These are phyloP conservation scores for Galerucella pusilla DNA, from an alignment of 2,888 invertebrate species.

Conservation along the genomic window DNA sequence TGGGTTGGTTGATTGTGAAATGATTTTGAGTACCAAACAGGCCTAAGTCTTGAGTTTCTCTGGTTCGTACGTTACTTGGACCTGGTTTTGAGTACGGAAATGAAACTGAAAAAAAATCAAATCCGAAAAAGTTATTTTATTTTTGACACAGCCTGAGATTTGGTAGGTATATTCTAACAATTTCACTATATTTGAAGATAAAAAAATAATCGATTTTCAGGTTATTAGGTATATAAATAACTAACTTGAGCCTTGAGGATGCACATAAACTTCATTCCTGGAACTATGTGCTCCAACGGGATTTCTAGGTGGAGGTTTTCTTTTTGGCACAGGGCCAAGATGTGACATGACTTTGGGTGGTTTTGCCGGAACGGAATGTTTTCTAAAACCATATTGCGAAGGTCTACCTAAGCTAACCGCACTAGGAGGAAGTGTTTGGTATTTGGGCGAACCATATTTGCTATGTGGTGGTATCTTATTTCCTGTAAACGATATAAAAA, in stretches of 20 bases:
- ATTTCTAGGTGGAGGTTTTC: conserved; percentile 50
- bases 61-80: conserved; percentile 48
- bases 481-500: conserved; percentile 11
- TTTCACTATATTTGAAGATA: too few relatives aligned
- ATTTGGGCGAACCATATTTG: conserved; percentile 37
- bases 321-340: conserved; percentile 38
- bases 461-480: conserved; percentile 34
- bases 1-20: conserved; percentile 64
- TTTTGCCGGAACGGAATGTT: conserved; percentile 24
- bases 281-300: conserved; percentile 55
- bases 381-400: conserved; percentile 29
- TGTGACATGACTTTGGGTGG: conserved; percentile 16
- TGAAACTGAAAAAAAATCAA: conserved; percentile 47
- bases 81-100: conserved; percentile 53
- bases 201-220: too few relatives aligned
- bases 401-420: conserved; percentile 34
- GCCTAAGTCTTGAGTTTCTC: conserved; percentile 53
- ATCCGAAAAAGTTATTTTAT: background rate
- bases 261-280: conserved; percentile 61
- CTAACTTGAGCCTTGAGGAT: conserved; percentile 51
- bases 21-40: conserved; percentile 63
- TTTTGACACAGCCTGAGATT: background rate
- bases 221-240: background rate
- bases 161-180: too few relatives aligned
- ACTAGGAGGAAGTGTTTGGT: conserved; percentile 36